Percentiles rank a stretch among this genome's conserved stretches.
Evolutionary conservation across 2,888 invertebrate species (phyloP).

Genomic region (Phrixothrix hirtus): DNA sequence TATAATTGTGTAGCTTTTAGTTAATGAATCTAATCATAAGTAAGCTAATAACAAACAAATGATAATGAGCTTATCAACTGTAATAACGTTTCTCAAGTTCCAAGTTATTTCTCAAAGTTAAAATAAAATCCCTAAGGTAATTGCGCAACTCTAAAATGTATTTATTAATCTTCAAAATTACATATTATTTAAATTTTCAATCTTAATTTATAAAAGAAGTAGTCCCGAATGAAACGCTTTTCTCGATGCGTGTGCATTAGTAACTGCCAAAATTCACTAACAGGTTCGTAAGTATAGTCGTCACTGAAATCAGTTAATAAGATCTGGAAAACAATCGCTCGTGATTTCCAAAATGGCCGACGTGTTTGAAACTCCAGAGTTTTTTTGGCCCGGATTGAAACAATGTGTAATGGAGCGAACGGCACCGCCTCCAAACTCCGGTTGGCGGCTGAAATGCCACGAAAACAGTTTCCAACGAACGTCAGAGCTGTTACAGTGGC

Average conservation of each 20-base stretch:
- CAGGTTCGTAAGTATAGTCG: slow-evolving; percentile 33
- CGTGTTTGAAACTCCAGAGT: slow-evolving; percentile 30
- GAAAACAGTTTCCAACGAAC: slow-evolving; percentile 48
- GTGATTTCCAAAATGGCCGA: slow-evolving; percentile 57
- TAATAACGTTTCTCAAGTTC: too few species aligned
- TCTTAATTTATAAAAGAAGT: not conserved
- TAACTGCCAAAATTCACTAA: slow-evolving; percentile 18
- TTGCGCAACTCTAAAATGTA: too few species aligned
- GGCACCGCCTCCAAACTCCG: slow-evolving; percentile 37
- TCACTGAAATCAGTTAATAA: slow-evolving; percentile 55
- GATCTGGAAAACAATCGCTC: slow-evolving; percentile 55
- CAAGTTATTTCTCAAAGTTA: too few species aligned
- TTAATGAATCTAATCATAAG: too few species aligned
- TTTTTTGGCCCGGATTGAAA: slow-evolving; percentile 47
- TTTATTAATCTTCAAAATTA: too few species aligned
- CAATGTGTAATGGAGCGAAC: slow-evolving; percentile 47
- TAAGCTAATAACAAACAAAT: too few species aligned
- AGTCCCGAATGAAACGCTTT: not conserved
- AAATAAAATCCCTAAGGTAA: too few species aligned
- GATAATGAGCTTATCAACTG: too few species aligned
- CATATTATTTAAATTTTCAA: not conserved
- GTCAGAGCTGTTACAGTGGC: slow-evolving; percentile 51
- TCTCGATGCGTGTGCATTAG: not conserved
- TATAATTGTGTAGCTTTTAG: too few species aligned
- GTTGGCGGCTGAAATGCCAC: slow-evolving; percentile 40